phyloP scores from a whole-genome alignment of 2,888 invertebrate genomes.

The Meteorus colon region DNA sequence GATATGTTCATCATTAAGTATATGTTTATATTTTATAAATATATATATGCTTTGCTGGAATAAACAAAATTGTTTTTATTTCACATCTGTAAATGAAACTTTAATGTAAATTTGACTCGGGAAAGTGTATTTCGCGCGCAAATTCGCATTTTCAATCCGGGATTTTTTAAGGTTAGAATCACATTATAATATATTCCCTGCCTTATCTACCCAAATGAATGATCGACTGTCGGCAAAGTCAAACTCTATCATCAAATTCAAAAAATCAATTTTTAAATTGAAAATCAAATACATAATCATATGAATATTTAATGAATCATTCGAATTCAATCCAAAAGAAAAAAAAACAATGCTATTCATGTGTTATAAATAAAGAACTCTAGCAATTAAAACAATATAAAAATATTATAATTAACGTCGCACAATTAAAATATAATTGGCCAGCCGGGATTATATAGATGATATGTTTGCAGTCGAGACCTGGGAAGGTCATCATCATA shows the following conservation, averaged over 20 bases:
- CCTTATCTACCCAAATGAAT: not conserved
- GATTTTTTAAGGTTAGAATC: not conserved
- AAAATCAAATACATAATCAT: not conserved
- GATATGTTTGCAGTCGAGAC: not conserved
- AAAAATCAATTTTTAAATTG: not conserved
- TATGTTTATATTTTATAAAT: too few relatives aligned
- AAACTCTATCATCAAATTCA: not conserved
- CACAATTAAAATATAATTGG: constrained; percentile 9
- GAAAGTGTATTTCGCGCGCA: too few relatives aligned
- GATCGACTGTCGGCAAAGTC: not conserved
- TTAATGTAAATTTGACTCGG: too few relatives aligned
- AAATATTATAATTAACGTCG: not conserved
- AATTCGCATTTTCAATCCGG: not conserved
- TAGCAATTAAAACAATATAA: not conserved
- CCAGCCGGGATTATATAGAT: not conserved
- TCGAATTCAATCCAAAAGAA: not conserved
- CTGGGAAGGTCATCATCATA: not conserved
- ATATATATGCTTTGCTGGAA: too few relatives aligned
- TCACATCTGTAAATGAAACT: too few relatives aligned
- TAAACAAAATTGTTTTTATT: too few relatives aligned
- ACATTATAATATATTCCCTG: not conserved
- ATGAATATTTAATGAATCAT: not conserved
- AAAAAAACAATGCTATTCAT: not conserved
- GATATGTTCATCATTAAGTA: constrained; percentile 18
- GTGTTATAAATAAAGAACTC: not conserved